Conservation (phyloP, 2,888 invertebrate genomes). For the Physocephala rufipes region DNA sequence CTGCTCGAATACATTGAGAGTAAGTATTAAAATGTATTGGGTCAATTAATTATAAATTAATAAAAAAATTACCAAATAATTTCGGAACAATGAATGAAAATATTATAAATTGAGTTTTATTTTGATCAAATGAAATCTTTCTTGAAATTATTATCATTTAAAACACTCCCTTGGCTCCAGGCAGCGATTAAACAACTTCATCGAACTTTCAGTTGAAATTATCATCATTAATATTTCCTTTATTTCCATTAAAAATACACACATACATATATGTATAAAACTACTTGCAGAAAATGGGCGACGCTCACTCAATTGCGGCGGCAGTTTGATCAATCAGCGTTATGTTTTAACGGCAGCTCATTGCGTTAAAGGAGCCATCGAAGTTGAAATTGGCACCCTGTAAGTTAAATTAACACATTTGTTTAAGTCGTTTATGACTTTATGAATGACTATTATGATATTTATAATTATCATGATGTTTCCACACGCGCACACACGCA, state of each 20-base stretch:
- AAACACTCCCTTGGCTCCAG: too few species aligned
- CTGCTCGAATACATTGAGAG: conserved; percentile 74
- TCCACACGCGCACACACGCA: background rate
- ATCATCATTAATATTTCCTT: background rate
- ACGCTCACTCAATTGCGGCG: conserved; percentile 71
- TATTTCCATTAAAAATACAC: background rate
- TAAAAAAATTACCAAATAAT: too few species aligned
- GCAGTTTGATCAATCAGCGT: conserved; percentile 73
- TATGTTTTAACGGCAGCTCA: conserved; percentile 73
- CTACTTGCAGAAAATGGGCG: conserved; percentile 48
- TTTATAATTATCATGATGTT: background rate
- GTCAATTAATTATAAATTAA: too few species aligned
- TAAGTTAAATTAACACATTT: conserved; percentile 57
- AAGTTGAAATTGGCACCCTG: conserved; percentile 67
- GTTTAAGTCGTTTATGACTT: conserved; percentile 2
- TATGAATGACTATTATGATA: background rate
- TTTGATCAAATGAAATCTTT: too few species aligned
- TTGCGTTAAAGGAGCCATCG: conserved; percentile 69
- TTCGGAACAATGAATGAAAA: too few species aligned
- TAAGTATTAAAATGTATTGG: too few species aligned
- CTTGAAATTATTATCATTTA: too few species aligned
- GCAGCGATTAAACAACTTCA: background rate
- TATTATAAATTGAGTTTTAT: too few species aligned
- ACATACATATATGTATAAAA: background rate
- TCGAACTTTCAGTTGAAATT: background rate